Conservation (phyloP, 2,888 invertebrate species). For the Ormia ochracea region DNA sequence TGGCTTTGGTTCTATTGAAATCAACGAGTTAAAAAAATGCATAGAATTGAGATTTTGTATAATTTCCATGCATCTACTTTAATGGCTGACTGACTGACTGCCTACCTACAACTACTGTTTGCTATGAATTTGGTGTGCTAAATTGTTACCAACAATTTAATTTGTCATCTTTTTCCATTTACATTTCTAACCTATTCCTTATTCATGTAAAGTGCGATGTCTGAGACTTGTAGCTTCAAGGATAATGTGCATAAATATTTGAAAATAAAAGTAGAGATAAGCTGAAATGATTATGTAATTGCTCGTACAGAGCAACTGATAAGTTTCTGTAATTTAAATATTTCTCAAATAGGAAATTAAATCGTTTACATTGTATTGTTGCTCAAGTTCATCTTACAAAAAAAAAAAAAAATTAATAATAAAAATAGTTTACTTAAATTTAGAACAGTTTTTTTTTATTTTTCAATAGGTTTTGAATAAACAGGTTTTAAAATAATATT, state of each 20-base stretch:
- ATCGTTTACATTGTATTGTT: no score
- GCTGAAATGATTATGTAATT: neutral
- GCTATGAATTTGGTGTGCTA: slow-evolving; percentile 39
- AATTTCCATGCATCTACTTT: slow-evolving; percentile 53
- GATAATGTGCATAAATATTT: slow-evolving; percentile 11
- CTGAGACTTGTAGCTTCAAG: slow-evolving; percentile 1
- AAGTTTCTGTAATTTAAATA: no score
- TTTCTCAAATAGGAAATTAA: no score
- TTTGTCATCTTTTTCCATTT: slow-evolving; percentile 59
- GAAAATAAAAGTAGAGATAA: neutral
- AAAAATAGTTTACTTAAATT: no score
- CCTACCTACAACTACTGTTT: neutral
- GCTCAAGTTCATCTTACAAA: no score
- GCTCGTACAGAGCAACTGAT: neutral
- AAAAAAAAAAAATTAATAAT: no score
- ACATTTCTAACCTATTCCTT: slow-evolving; percentile 52
- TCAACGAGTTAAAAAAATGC: slow-evolving; percentile 8
- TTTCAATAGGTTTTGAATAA: no score
- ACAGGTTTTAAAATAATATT: no score
- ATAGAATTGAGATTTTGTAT: slow-evolving; percentile 44
- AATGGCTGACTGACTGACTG: slow-evolving; percentile 5
- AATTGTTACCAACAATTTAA: slow-evolving; percentile 59
- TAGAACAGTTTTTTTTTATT: no score
- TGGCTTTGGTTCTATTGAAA: neutral
- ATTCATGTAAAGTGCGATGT: neutral